Conservation (phyloP, 2,797 vertebrate species). For the Monodelphis domestica region DNA sequence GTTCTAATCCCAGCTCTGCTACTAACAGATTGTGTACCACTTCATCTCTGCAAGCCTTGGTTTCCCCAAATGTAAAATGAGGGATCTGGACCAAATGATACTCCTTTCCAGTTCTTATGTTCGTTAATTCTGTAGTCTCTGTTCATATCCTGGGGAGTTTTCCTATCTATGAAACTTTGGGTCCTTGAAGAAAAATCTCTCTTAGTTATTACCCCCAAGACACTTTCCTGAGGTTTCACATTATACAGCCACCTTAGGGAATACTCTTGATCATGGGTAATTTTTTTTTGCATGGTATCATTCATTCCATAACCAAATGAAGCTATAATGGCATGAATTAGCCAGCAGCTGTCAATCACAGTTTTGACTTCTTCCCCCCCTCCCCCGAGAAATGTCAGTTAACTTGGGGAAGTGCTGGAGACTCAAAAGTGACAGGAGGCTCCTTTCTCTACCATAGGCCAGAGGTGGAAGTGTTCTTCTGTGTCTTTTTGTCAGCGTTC, state of each 20-base stretch:
- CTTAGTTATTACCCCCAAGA: not conserved
- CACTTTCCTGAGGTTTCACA: not conserved
- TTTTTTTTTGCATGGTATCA: constrained; percentile 5
- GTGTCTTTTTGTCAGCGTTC: not conserved
- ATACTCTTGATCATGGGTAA: not conserved
- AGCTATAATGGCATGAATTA: constrained; percentile 21
- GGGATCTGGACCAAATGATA: not conserved
- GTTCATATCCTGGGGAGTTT: not conserved
- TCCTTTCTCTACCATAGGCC: constrained; percentile 33
- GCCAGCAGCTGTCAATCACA: constrained; percentile 41
- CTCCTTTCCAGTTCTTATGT: not conserved
- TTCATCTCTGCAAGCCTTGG: not conserved
- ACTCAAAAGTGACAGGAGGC: constrained; percentile 50
- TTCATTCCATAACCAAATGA: constrained; percentile 45
- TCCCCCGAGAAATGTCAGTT: constrained; percentile 40
- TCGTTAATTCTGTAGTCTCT: not conserved
- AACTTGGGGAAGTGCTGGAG: constrained; percentile 62
- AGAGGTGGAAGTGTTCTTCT: constrained; percentile 29
- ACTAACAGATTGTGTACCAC: not conserved
- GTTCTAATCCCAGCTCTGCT: not conserved
- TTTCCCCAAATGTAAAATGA: not conserved
- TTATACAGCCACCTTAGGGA: constrained; percentile 17
- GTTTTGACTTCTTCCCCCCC: constrained; percentile 33
- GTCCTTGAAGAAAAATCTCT: not conserved
- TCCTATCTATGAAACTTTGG: not conserved